phyloP scores from a whole-genome alignment of 1,140 invertebrate species.

The Phocides pigmalion region DNA sequence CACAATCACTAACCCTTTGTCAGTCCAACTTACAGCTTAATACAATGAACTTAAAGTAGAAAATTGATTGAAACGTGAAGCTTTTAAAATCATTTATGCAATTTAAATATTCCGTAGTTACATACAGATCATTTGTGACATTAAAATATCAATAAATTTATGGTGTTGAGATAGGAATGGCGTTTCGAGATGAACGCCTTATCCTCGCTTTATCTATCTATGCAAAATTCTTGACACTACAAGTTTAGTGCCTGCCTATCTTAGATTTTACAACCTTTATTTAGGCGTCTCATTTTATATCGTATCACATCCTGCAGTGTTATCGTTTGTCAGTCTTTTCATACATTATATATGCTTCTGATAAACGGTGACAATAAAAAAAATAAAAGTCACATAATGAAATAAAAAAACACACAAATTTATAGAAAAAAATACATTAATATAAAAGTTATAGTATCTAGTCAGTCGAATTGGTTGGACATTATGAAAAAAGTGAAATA shows the following conservation, averaged over 20 bases:
- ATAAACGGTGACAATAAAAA: not conserved
- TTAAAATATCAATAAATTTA: constrained; percentile 84
- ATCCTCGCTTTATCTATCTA: constrained; percentile 66
- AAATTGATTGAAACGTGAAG: constrained; percentile 18
- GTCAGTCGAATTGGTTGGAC: no score
- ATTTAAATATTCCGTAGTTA: constrained; percentile 63
- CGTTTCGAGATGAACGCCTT: constrained; percentile 62
- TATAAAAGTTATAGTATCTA: no score
- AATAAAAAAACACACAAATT: no score
- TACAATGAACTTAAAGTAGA: constrained; percentile 11
- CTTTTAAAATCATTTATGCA: constrained; percentile 45
- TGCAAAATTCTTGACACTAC: constrained; percentile 63
- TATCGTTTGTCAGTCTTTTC: not conserved
- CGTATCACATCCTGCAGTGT: not conserved
- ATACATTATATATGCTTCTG: not conserved
- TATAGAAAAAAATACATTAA: no score
- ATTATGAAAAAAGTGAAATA: no score
- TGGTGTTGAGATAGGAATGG: constrained; percentile 75
- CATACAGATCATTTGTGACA: constrained; percentile 83
- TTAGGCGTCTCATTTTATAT: constrained; percentile 26
- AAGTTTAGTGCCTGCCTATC: constrained; percentile 41
- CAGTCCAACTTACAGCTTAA: constrained; percentile 35
- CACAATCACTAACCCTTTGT: constrained; percentile 8
- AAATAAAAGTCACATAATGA: no score
- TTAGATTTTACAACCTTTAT: constrained; percentile 33